Conservation (phyloP, 2,113 vertebrate species). For the Siniperca knerii region DNA sequence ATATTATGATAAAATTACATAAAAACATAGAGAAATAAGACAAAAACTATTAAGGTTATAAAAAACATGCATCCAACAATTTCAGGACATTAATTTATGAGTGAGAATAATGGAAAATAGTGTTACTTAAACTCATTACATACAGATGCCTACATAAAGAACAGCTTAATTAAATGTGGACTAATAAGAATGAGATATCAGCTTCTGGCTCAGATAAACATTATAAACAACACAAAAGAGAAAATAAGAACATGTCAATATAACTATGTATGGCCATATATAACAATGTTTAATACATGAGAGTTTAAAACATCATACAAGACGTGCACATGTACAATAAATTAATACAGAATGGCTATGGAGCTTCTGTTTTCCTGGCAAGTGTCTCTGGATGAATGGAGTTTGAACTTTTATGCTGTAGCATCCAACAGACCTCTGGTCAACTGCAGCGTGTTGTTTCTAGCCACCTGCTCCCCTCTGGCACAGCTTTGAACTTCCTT, state of each 20-base stretch:
- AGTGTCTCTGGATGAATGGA: not conserved
- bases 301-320: not conserved
- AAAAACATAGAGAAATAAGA: not conserved
- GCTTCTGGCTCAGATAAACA: not conserved
- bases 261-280: not conserved
- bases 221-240: not conserved
- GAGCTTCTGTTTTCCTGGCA: conserved; percentile 26
- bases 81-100: not conserved
- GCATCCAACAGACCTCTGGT: conserved; percentile 23
- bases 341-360: not conserved
- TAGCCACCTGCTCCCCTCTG: conserved; percentile 70
- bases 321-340: not conserved
- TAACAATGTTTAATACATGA: not conserved
- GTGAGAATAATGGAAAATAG: not conserved
- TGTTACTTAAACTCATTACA: not conserved
- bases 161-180: not conserved
- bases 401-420: conserved; percentile 18
- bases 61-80: not conserved
- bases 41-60: not conserved
- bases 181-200: not conserved
- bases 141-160: not conserved
- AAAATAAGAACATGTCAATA: too few species aligned
- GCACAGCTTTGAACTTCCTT: conserved; percentile 63
- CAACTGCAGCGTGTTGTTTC: conserved; percentile 45
- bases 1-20: not conserved